Percentiles rank a stretch among this genome's conserved stretches.
Evolutionary conservation across 30 jellyfish, hydroid and myxozoan genomes (phyloP).

Genomic region (Phacellophora camtschatica): DNA sequence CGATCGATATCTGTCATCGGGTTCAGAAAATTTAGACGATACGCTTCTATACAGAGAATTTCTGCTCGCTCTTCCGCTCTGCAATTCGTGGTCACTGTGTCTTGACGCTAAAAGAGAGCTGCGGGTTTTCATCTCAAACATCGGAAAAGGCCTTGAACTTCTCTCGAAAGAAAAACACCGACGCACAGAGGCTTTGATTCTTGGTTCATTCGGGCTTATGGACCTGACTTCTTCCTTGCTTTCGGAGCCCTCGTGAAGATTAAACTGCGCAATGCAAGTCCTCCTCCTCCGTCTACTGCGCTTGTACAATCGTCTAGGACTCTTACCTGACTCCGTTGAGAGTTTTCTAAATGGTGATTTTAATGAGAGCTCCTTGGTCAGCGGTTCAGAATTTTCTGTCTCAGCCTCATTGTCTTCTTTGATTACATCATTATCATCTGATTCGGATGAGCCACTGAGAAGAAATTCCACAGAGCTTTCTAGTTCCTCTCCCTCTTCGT

Average conservation of each 20-base stretch:
- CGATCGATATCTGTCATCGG: constrained; percentile 38
- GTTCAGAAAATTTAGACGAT: constrained; percentile 34
- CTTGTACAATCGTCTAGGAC: constrained; percentile 22
- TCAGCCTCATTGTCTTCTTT: constrained; percentile 42
- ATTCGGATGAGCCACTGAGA: constrained; percentile 45
- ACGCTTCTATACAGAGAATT: constrained; percentile 44
- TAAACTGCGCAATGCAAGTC: constrained; percentile 55
- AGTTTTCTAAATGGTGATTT: constrained; percentile 48
- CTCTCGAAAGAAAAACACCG: constrained; percentile 64
- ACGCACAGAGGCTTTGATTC: constrained; percentile 14
- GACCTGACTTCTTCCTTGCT: constrained; percentile 5
- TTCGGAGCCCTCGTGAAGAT: constrained; percentile 1
- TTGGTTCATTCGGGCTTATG: constrained; percentile 11
- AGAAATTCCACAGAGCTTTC: constrained; percentile 96
- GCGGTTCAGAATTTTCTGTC: constrained; percentile 1
- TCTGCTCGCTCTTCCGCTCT: constrained; percentile 37
- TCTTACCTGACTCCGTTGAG: constrained; percentile 24
- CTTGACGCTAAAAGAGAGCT: constrained; percentile 23
- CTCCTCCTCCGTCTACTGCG: constrained; percentile 51
- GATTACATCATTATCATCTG: constrained; percentile 50
- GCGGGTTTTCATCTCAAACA: constrained; percentile 50
- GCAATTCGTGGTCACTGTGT: constrained; percentile 36
- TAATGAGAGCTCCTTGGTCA: constrained; percentile 15
- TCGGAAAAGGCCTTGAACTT: constrained; percentile 34
- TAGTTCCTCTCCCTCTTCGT: constrained; percentile 30